Evolutionary conservation across 2,888 invertebrate species (phyloP), one percentile per base, ranked within the genome.

Genomic region (Drosophila aldrichi): DNA sequence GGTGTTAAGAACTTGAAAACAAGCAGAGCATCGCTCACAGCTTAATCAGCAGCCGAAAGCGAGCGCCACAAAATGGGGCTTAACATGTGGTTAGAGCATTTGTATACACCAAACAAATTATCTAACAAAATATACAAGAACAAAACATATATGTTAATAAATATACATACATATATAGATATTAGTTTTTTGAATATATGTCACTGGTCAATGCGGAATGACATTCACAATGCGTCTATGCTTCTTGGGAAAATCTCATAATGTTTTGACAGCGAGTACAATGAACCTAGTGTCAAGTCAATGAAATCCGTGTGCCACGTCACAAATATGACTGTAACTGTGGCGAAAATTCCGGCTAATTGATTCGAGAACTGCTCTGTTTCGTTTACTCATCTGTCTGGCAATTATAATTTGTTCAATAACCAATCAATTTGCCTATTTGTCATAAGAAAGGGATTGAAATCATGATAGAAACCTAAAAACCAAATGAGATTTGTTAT

Each of bases 1-100:
- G 77, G 79, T 70, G 69, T 14, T 16, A 52, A 60, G 49, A 74
- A 62, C 34, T 40, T 18, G 22, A 12, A 51, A 51, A 9, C 9
- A 38, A 52, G 29, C 48, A 0, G 46, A 36, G 34, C 43, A 59
- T 40, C 60, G 38, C 59, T 63, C 51, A 18, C 41, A 10, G 40
- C 14, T 73, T 68, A 63, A 63, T 41, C 75, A 55, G 60, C 70
- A 29, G 43, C 43, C 51, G 4, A 43, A 34, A 66, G 66, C 40
- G 51, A 51, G 29, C 36, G 38, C 36, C 16, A 40, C 46, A 55
- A 49, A 41, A 18, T 44, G 66, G 61, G 68, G 62, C 49, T 64
- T 67, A 71, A 41, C 46, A 57, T 83, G 79, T 55, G 87, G 81
- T 77, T 64, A 55, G 54, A 51, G 7, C 44, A n/a, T 40, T 82